Base-by-base conservation (phyloP, 2,888 invertebrate species). In the Cantharis flavilabris region DNA sequence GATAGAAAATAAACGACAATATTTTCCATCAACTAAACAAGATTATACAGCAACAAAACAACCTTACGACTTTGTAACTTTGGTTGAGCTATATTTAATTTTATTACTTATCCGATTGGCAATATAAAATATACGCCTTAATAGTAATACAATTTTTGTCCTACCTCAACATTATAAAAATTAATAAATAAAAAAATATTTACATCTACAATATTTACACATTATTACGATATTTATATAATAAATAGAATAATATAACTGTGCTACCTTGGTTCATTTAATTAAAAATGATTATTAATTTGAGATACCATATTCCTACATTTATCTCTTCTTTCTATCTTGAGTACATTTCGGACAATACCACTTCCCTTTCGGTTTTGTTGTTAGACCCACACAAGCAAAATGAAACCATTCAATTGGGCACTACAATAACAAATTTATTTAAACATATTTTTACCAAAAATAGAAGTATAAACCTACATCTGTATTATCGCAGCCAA, bases 391-490 rank as follows among this genome's bases (percentile, higher is more conserved):
- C 70, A 98, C 97, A 89, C 98, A 98, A 9, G 96, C 96, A 88
- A 98, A 98, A 89, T 98, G 98, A 90, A 97, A 98, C 98, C 98
- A 98, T 88, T 98, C 97, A 79, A 97, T 97, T 7, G 95, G 94
- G 87, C 94, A 95, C 90, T 92, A 83, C 75, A 89, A 89, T 10
- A 26, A 16, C 16, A 16, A 16, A 65, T n/a, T 23, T 13, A 63
- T 1, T n/a, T 23, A 23, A 64, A n/a, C 64, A 26, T 2, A 33
- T 9, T 62, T n/a, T 49, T 10, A 64, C 14, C 16, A 30, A 11
- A 26, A 64, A n/a, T 62, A 76, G 20, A 13, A 30, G 23, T 18
- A 64, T 11, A 28, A 65, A 89, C 90, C 90, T 89, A 93, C 95
- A 90, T 96, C 96, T 71, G 94, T 94, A 89, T 98, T 98, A 89